These are phyloP conservation scores for Acanthornis magna DNA, from an alignment of 2,797 vertebrate species.

Conservation along the genomic window DNA sequence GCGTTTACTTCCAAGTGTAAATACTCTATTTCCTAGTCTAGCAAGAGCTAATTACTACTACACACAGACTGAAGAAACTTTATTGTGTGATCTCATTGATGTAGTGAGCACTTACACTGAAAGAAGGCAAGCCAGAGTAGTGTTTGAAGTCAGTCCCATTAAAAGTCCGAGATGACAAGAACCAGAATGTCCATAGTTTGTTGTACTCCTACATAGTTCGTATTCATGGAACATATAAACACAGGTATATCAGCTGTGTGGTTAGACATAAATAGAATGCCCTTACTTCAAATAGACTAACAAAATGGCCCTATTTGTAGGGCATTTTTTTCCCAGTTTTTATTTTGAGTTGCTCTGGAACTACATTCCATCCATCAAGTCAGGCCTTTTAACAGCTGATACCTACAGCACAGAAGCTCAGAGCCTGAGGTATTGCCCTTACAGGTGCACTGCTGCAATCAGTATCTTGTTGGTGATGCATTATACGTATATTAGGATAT, in stretches of 20 bases:
- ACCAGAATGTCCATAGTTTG: not conserved
- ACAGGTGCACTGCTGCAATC: not conserved
- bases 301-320: not conserved
- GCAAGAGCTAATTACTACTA: not conserved
- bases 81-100: not conserved
- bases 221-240: slow-evolving; percentile 9
- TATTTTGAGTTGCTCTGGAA: not conserved
- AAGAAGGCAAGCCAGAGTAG: not conserved
- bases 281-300: not conserved
- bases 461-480: not conserved
- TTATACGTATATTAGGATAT: not conserved
- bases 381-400: not conserved
- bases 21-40: not conserved
- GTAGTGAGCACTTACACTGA: not conserved
- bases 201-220: not conserved
- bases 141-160: slow-evolving; percentile 10
- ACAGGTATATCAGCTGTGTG: not conserved
- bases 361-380: not conserved
- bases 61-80: not conserved
- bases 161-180: slow-evolving; percentile 34
- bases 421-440: not conserved
- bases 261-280: slow-evolving; percentile 9
- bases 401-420: not conserved
- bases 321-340: not conserved
- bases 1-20: not conserved